These are phyloP conservation scores for Amblyopsis hoosieri DNA, from an alignment of 2,797 vertebrate species.

Conservation along the genomic window DNA sequence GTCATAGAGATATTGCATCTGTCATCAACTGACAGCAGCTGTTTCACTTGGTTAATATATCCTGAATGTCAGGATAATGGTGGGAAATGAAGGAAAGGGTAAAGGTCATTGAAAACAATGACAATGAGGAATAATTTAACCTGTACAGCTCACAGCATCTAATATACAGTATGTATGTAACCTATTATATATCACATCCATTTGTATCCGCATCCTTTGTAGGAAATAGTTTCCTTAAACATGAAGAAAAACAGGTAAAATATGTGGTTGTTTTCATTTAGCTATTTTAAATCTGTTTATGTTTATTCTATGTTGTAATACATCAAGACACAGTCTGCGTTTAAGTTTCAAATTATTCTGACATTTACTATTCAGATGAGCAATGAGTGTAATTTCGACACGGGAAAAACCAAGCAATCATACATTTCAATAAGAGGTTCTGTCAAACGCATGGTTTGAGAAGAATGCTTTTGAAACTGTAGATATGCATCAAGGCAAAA, in stretches of 20 bases:
- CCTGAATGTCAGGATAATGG: neutral
- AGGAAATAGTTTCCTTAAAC: too few species aligned
- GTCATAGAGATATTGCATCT: conserved; percentile 6
- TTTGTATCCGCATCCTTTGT: neutral
- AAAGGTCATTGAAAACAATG: conserved; percentile 9
- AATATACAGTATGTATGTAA: neutral
- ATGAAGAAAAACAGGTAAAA: too few species aligned
- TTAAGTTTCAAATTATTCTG: conserved; percentile 57
- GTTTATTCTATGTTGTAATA: conserved; percentile 38
- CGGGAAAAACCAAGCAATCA: conserved; percentile 60
- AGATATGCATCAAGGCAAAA: conserved; percentile 71
- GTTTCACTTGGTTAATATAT: conserved; percentile 6
- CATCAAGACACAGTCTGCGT: conserved; percentile 51
- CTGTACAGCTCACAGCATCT: neutral
- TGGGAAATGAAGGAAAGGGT: neutral
- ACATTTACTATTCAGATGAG: conserved; percentile 66
- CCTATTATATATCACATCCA: neutral
- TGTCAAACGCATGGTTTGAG: conserved; percentile 73
- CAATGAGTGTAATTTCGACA: conserved; percentile 65
- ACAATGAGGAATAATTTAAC: neutral
- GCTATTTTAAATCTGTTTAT: conserved; percentile 39
- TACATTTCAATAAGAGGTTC: conserved; percentile 73
- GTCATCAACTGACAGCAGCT: conserved; percentile 19
- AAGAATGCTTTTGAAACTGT: conserved; percentile 66
- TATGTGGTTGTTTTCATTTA: neutral